These are phyloP conservation scores for Rhinoraja longicauda DNA, from an alignment of 2,797 vertebrate species.

Conservation along the genomic window DNA sequence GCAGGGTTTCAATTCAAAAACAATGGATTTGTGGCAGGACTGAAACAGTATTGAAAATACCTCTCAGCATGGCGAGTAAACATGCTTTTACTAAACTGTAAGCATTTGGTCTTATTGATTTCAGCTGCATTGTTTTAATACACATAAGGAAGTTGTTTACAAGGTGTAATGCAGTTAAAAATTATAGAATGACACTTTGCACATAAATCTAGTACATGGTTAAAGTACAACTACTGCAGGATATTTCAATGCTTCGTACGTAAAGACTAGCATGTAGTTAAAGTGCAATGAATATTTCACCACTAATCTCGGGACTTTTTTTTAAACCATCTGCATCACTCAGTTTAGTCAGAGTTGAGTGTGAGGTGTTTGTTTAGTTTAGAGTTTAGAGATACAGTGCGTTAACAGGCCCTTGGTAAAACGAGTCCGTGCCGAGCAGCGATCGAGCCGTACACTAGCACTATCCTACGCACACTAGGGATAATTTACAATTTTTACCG, in stretches of 20 bases:
- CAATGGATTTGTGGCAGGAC: not conserved
- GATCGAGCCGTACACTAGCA: too few species aligned
- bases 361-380: not conserved
- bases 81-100: not conserved
- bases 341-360: not conserved
- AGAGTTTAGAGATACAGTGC: too few species aligned
- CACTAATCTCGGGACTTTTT: not conserved
- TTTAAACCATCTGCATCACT: not conserved
- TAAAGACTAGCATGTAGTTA: not conserved
- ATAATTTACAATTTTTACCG: too few species aligned
- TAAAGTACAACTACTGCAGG: slow-evolving; percentile 9
- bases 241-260: not conserved
- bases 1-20: not conserved
- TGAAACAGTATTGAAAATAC: not conserved
- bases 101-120: not conserved
- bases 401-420: too few species aligned
- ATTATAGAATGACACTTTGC: not conserved
- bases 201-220: not conserved
- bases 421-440: too few species aligned
- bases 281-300: slow-evolving; percentile 18
- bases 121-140: not conserved
- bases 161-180: not conserved
- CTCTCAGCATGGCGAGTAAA: not conserved
- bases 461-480: too few species aligned
- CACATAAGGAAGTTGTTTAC: not conserved